phyloP scores from a whole-genome alignment of 2,113 vertebrate genomes.

The Alligator mississippiensis region DNA sequence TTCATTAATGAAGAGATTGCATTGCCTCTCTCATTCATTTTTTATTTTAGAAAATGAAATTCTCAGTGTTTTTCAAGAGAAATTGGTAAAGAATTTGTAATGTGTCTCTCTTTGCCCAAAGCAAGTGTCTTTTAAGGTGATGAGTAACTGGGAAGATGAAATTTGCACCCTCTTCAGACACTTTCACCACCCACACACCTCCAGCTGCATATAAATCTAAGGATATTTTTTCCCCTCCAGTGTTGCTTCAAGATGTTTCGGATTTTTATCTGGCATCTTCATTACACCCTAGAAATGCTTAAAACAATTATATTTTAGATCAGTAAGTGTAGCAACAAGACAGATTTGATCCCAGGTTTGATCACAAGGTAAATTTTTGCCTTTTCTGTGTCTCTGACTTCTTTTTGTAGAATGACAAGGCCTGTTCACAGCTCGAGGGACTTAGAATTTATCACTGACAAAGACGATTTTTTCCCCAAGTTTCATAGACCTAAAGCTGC shows the following conservation, averaged over 20 bases:
- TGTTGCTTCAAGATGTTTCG: conserved; percentile 34
- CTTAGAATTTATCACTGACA: not conserved
- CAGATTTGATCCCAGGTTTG: not conserved
- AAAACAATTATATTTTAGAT: not conserved
- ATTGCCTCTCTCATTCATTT: conserved; percentile 17
- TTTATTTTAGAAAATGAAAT: conserved; percentile 22
- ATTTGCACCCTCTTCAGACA: conserved; percentile 57
- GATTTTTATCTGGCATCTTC: conserved; percentile 10
- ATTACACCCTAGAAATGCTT: conserved; percentile 12
- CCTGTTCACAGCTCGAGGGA: not conserved
- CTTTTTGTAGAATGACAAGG: not conserved
- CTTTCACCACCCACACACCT: conserved; percentile 12
- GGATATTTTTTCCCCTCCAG: not conserved
- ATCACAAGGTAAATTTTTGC: accelerated
- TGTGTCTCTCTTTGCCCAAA: conserved; percentile 43
- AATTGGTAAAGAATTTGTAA: conserved; percentile 45
- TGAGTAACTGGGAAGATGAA: conserved; percentile 62
- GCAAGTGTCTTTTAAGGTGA: conserved; percentile 70
- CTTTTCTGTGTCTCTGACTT: not conserved
- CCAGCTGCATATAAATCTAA: conserved; percentile 40
- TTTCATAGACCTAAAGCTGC: not conserved
- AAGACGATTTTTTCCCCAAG: not conserved
- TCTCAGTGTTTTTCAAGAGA: conserved; percentile 27
- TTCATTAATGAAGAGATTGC: not conserved
- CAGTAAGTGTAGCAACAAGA: not conserved